A percentile compares a stretch with the other conserved stretches of the same genome.
Conservation (phyloP, 2,888 invertebrate genomes). For the Drosophila melanosoma region DNA sequence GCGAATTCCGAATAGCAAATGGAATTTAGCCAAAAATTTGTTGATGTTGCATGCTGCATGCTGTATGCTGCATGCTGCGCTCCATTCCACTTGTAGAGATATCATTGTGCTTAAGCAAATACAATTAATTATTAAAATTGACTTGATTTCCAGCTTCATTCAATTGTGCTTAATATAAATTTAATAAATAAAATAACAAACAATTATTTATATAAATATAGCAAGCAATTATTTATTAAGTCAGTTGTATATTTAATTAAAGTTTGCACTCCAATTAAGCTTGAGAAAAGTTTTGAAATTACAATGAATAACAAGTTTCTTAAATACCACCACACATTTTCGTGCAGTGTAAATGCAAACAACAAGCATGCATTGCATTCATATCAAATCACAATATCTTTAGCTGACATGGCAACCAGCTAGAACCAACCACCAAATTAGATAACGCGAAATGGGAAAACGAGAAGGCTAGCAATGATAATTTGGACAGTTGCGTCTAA, state of each 20-base stretch:
- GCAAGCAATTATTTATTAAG: neutral
- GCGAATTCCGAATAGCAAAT: conserved; percentile 29
- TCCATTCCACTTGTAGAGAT: conserved; percentile 25
- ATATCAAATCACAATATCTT: conserved; percentile 52
- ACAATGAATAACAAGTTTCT: neutral
- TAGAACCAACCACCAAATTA: conserved; percentile 32
- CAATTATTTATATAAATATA: too few species aligned
- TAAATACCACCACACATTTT: conserved; percentile 5
- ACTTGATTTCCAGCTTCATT: neutral
- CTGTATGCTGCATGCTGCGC: conserved; percentile 19
- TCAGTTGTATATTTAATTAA: neutral
- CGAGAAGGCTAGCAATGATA: conserved; percentile 1
- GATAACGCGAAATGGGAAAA: conserved; percentile 4
- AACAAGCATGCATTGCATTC: conserved; percentile 19
- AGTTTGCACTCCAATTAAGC: neutral
- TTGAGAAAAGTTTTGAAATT: neutral
- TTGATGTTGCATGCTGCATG: conserved; percentile 7
- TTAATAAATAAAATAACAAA: neutral
- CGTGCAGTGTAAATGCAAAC: conserved; percentile 27
- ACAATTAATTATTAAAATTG: conserved; percentile 12
- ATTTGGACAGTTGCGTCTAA: conserved; percentile 36
- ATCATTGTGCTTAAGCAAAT: conserved; percentile 14
- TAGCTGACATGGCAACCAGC: conserved; percentile 43
- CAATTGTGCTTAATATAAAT: neutral
- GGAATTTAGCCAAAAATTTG: conserved; percentile 36